Conservation (phyloP, 2,888 invertebrate genomes). For the Plagodis dolabraria region DNA sequence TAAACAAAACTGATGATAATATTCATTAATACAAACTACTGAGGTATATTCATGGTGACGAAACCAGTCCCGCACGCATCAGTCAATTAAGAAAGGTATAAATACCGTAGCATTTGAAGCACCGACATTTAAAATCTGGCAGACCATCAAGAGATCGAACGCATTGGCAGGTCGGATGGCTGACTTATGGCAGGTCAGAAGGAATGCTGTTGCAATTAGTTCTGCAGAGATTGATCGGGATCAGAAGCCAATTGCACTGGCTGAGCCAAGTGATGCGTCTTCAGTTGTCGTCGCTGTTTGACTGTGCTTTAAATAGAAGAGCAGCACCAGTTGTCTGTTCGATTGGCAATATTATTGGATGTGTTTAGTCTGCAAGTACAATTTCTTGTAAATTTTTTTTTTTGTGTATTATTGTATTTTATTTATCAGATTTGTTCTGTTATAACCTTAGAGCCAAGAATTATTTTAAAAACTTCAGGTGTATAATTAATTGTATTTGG, state of each 20-base stretch:
- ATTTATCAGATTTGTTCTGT: too few species aligned
- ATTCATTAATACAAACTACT: too few species aligned
- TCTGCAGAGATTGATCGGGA: slow-evolving; percentile 29
- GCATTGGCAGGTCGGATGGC: slow-evolving; percentile 49
- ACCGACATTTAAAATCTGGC: slow-evolving; percentile 52
- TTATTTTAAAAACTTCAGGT: too few species aligned
- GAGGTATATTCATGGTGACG: background rate
- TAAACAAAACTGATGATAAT: too few species aligned
- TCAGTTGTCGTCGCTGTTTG: slow-evolving; percentile 9
- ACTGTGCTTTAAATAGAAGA: slow-evolving; percentile 11
- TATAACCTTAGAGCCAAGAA: too few species aligned
- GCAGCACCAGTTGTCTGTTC: too few species aligned
- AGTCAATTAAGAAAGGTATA: slow-evolving; percentile 11
- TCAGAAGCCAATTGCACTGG: slow-evolving; percentile 28
- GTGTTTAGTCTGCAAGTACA: too few species aligned
- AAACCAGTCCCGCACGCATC: background rate
- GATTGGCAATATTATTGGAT: too few species aligned
- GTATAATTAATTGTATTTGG: too few species aligned
- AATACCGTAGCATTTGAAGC: slow-evolving; percentile 24
- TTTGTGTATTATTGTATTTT: too few species aligned
- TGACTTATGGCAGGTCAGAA: slow-evolving; percentile 20
- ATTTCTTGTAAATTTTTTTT: too few species aligned
- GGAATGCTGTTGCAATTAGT: slow-evolving; percentile 33
- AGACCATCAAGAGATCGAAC: slow-evolving; percentile 49
- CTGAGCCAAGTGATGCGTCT: slow-evolving; percentile 19